Percentiles rank a stretch among this genome's conserved stretches.
phyloP scores from a whole-genome alignment of 2,797 vertebrate genomes.

The Loriculus beryllinus region DNA sequence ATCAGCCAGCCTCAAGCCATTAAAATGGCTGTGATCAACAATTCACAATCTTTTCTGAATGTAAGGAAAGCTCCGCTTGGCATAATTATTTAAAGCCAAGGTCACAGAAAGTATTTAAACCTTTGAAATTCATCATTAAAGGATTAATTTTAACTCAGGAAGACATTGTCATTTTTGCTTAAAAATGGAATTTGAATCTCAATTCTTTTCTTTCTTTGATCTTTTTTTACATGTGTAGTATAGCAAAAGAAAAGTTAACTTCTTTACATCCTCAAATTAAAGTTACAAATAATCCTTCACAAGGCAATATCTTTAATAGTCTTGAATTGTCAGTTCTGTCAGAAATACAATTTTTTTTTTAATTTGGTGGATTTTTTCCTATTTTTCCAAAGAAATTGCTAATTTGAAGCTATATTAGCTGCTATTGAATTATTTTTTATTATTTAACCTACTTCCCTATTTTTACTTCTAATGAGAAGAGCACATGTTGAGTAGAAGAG shows the following conservation, averaged over 20 bases:
- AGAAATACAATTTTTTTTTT: slow-evolving; percentile 23
- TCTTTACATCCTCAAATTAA: slow-evolving; percentile 67
- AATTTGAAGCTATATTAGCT: slow-evolving; percentile 46
- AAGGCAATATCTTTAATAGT: slow-evolving; percentile 41
- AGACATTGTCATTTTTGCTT: slow-evolving; percentile 79
- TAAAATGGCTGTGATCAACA: slow-evolving; percentile 77
- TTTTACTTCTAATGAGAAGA: slow-evolving; percentile 20
- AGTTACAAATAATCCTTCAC: slow-evolving; percentile 67
- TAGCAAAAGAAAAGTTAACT: slow-evolving; percentile 70
- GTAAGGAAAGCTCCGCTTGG: slow-evolving; percentile 74
- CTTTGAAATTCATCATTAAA: slow-evolving; percentile 82
- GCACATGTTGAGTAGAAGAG: neutral
- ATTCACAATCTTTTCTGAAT: slow-evolving; percentile 78
- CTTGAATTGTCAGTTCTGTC: slow-evolving; percentile 62
- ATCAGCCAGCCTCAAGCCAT: slow-evolving; percentile 75
- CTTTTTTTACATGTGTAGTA: slow-evolving; percentile 72
- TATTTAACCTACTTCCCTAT: slow-evolving; percentile 29
- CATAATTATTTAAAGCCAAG: slow-evolving; percentile 79
- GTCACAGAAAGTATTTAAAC: slow-evolving; percentile 78
- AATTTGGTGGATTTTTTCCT: slow-evolving; percentile 26
- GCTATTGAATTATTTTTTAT: neutral
- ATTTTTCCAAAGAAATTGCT: slow-evolving; percentile 9
- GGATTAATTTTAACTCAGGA: slow-evolving; percentile 81
- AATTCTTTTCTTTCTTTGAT: slow-evolving; percentile 77
- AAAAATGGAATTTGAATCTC: slow-evolving; percentile 77